Base-by-base conservation (phyloP, 2,797 vertebrate species). In the Clarias laeviceps region DNA sequence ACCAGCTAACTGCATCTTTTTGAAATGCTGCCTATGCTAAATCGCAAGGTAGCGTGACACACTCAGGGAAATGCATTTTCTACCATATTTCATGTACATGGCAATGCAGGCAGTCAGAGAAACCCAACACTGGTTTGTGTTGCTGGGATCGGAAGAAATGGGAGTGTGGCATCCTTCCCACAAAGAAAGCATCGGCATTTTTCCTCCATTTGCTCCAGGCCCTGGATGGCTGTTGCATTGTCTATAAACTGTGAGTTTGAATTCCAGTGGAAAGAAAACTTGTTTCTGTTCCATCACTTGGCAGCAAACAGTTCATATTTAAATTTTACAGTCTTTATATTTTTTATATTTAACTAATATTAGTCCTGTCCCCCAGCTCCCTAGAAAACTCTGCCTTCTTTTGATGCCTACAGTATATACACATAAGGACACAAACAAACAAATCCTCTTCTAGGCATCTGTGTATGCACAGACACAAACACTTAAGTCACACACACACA, bases 391-490 rank as follows among this genome's bases (percentile, higher is more conserved):
- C 24, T 20, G 73, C 17, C 27, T 61, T 37, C 57, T 59, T 59
- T 34, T 77, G 20, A 59, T n/a, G n/a, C 18, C 27, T 20, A 29
- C 2, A n/a, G 22, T 40, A 11, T 64, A 40, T 45, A 81, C 40
- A 81, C 62, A 76, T 20, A 56, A 18, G 24, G 22, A 34, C 34
- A 45, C 34, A 69, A 32, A 79, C 17, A 34, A 5, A 62, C 32
- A 57, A 15, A 34, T 27, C 18, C 18, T 4, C 18, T n/a, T 37
- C 20, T 54, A 79, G 24, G 77, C 37, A 64, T 72, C 12, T 82
- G 65, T 62, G 65, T 56, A 72, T 65, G 12, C 86, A 87, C 77
- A n/a, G 78, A 88, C 78, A 91, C 72, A 90, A 18, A 27, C 70
- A 50, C 1, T 87, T 37, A 82, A 87, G 90, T 80, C 83, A 80